Base-by-base conservation (phyloP, 2,888 invertebrate species). In the Protonemura montana region DNA sequence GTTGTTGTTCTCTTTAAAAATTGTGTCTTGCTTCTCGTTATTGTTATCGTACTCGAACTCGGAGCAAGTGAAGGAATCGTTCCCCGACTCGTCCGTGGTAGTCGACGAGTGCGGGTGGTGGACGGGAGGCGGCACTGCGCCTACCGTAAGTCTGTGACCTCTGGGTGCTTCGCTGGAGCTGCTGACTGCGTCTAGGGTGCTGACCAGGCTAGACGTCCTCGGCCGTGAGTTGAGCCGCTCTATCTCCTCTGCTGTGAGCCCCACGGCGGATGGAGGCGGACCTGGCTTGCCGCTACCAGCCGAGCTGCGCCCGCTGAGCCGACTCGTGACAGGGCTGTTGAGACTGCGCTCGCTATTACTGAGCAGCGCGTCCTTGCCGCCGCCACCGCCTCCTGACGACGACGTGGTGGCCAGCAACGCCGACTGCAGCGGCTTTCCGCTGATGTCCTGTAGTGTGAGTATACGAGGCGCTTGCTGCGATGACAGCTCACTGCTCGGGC, bases 11-110 rank as follows among this genome's bases (percentile, higher is more conserved):
- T 84, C 84, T 27, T 84, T 84, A 27, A 84, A 84, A 27, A 84
- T 76, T 13, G 76, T 87, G 83, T 86, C 88, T 86, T 29, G 86
- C 90, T 97, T 96, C 90, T 96, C 96, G 89, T 96, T 96, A 90
- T 97, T 96, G 90, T 98, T 97, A 90, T 98, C 98, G 91, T 98
- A 98, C 91, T 99, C 99, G 90, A 98, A 98, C 92, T 98, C 98
- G 0, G 98, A 98, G 92, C 98, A 99, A 16, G 98, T 99, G 92
- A 99, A 99, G 89, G 98, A 98, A 91, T 99, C 98, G 92, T 98
- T 98, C 5, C 96, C 96, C 88, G 95, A 96, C 91, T 98, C 98
- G 91, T 98, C 98, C 89, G 98, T 97, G 13, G 98, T 97, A 10
- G 96, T 96, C 13, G 96, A 96, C 89, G 96, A 95, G 95, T 27